phyloP scores from a whole-genome alignment of 2,797 vertebrate genomes.

The Sylvia borin region DNA sequence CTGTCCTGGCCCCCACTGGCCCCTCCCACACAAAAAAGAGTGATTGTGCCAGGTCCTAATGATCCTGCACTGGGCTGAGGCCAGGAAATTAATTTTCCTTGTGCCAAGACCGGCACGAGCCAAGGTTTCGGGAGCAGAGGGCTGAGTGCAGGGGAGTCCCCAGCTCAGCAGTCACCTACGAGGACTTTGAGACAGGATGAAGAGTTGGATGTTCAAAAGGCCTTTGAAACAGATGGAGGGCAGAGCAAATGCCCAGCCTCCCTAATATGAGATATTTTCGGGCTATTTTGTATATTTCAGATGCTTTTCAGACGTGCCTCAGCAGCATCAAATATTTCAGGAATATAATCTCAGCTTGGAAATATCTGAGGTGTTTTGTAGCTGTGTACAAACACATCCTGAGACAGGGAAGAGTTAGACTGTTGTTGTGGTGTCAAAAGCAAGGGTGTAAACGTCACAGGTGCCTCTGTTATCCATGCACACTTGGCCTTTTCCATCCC shows the following conservation, averaged over 20 bases:
- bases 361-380: background rate
- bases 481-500: background rate
- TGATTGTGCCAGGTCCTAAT: background rate
- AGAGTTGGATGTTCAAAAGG: background rate
- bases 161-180: background rate
- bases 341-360: background rate
- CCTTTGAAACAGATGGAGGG: background rate
- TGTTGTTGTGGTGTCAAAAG: background rate
- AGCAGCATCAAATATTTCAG: background rate
- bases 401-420: background rate
- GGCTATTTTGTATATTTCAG: background rate
- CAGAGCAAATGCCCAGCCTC: background rate
- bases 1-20: background rate
- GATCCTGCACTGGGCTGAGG: background rate
- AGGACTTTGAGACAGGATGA: background rate
- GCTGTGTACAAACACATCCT: background rate
- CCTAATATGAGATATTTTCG: background rate
- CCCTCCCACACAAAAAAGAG: accelerated
- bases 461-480: background rate
- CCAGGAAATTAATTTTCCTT: background rate
- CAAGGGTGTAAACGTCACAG: background rate
- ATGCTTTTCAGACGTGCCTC: background rate
- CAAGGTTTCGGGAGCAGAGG: background rate
- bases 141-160: background rate
- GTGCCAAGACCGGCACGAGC: background rate